These are phyloP conservation scores for Peromyscus nudipes DNA, from an alignment of 2,797 vertebrate genomes.

Conservation along the genomic window DNA sequence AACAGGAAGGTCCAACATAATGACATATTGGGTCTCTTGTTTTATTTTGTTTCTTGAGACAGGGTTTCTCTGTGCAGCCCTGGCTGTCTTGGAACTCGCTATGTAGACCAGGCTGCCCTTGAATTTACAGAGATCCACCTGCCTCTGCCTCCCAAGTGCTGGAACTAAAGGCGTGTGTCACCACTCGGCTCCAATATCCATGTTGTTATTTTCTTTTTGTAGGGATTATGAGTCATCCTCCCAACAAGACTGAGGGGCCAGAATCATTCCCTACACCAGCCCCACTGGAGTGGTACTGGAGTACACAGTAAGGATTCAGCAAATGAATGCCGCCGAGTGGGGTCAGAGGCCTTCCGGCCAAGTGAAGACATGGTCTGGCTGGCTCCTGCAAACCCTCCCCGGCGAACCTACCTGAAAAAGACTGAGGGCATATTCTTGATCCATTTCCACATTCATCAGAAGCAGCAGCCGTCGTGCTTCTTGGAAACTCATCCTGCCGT, in stretches of 20 bases:
- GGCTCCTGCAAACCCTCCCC: not conserved
- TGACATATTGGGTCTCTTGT: not conserved
- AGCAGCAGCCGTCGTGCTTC: conserved; percentile 94
- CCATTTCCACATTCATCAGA: conserved; percentile 98
- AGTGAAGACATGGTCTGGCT: not conserved
- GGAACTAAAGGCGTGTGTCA: not conserved
- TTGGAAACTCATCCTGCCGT: conserved; percentile 96
- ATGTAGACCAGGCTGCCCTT: not conserved
- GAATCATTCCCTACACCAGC: not conserved
- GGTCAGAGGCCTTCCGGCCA: not conserved
- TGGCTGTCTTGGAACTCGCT: not conserved
- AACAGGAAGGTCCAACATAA: not conserved
- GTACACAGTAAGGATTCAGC: not conserved
- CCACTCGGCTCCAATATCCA: not conserved
- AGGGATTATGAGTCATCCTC: conserved; percentile 29
- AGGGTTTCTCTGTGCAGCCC: not conserved
- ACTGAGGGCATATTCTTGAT: conserved; percentile 92
- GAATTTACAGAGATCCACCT: not conserved
- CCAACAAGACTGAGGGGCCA: conserved; percentile 24
- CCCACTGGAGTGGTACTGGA: not conserved
- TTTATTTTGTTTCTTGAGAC: too few relatives aligned
- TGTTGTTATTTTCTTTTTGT: conserved; percentile 19
- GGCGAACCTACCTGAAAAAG: conserved; percentile 93
- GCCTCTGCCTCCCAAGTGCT: not conserved
- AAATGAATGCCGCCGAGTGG: not conserved